Evolutionary conservation across 2,797 vertebrate genomes (phyloP).

Genomic region (Astyanax mexicanus): DNA sequence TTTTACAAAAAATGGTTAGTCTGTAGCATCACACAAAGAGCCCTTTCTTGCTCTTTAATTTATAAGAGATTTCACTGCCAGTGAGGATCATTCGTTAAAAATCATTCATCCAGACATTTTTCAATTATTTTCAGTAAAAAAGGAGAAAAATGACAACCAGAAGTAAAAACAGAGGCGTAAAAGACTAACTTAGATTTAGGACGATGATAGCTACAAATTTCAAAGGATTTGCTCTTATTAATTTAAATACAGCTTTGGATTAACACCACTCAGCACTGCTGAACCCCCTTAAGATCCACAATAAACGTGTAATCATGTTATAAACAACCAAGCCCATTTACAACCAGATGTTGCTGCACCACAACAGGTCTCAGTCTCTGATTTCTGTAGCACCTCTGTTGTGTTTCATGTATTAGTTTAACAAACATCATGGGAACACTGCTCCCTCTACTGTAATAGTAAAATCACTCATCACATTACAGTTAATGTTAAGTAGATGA

Average conservation of each 20-base stretch:
- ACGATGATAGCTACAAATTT: too few relatives aligned
- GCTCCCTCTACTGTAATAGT: constrained; percentile 14
- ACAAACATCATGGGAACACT: background rate
- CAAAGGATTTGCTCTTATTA: too few relatives aligned
- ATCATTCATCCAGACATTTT: too few relatives aligned
- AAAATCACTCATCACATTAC: constrained; percentile 22
- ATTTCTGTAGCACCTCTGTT: constrained; percentile 1
- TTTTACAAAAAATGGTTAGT: too few relatives aligned
- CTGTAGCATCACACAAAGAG: too few relatives aligned
- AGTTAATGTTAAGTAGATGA: constrained; percentile 26
- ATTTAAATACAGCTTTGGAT: background rate
- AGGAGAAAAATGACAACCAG: too few relatives aligned
- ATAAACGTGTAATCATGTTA: background rate
- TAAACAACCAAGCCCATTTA: background rate
- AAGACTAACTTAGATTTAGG: too few relatives aligned
- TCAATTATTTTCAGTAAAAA: too few relatives aligned
- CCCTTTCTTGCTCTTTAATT: too few relatives aligned
- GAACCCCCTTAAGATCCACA: background rate
- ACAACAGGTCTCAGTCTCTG: background rate
- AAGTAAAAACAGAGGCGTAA: too few relatives aligned
- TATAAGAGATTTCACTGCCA: too few relatives aligned
- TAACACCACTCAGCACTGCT: background rate
- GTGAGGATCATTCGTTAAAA: too few relatives aligned
- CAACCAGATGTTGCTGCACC: background rate
- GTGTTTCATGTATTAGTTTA: background rate